Evolutionary conservation across 2,888 invertebrate species (phyloP).

Genomic region (Anthrax anthrax): DNA sequence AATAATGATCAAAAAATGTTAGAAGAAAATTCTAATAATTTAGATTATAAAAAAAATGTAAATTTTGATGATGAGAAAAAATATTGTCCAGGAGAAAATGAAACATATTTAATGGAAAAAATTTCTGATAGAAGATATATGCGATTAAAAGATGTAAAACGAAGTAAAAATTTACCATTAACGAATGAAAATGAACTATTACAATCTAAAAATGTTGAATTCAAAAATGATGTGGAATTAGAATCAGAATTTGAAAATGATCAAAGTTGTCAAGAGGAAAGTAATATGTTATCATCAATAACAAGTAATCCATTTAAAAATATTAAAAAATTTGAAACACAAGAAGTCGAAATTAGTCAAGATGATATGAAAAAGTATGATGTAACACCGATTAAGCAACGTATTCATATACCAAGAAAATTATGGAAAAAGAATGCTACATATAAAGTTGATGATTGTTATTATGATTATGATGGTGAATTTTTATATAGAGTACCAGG

Average conservation of each 20-base stretch:
- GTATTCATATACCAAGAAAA: slow-evolving; percentile 55
- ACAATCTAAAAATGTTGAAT: background rate
- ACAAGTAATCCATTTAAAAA: background rate
- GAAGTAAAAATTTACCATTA: background rate
- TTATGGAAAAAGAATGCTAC: slow-evolving; percentile 47
- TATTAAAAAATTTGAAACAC: slow-evolving; percentile 22
- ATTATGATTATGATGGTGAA: slow-evolving; percentile 64
- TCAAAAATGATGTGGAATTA: too few relatives aligned
- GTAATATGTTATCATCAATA: background rate
- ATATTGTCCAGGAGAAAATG: slow-evolving; percentile 15
- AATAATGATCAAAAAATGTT: background rate
- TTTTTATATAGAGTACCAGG: slow-evolving; percentile 69
- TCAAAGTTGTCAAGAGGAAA: background rate
- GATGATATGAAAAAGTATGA: slow-evolving; percentile 24
- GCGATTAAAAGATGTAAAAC: background rate
- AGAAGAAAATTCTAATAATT: background rate
- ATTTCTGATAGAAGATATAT: slow-evolving; percentile 16
- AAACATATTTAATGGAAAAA: slow-evolving; percentile 23
- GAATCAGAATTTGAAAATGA: too few relatives aligned
- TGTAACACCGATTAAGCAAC: slow-evolving; percentile 30
- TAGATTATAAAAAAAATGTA: background rate
- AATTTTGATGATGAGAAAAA: background rate
- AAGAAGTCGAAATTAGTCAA: slow-evolving; percentile 25
- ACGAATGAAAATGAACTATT: background rate
- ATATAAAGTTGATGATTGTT: slow-evolving; percentile 64